These are phyloP conservation scores for Chironomus tentans DNA, from an alignment of 2,888 invertebrate genomes.

Conservation along the genomic window DNA sequence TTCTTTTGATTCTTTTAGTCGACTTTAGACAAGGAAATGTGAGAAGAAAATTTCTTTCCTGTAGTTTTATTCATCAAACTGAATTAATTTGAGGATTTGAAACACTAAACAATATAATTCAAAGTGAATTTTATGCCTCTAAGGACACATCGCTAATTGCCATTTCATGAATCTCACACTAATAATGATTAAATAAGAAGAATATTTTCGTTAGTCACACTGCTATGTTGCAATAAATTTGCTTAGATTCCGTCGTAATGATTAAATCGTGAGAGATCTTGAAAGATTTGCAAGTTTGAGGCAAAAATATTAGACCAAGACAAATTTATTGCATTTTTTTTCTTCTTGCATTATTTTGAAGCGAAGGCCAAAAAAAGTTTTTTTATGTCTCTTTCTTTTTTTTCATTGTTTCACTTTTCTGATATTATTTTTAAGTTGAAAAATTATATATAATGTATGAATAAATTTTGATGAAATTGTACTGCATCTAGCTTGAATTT, in stretches of 20 bases:
- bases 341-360: background rate
- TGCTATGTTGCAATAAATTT: background rate
- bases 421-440: background rate
- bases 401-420: slow-evolving; percentile 2
- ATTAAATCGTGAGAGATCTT: background rate
- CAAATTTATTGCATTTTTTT: slow-evolving; percentile 4
- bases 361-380: slow-evolving; percentile 1
- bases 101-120: background rate
- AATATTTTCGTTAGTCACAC: background rate
- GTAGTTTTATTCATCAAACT: too few relatives aligned
- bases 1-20: too few relatives aligned
- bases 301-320: slow-evolving; percentile 10
- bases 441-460: background rate
- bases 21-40: too few relatives aligned
- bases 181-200: background rate
- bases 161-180: background rate
- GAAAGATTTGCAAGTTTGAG: slow-evolving; percentile 1
- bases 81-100: background rate
- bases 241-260: background rate
- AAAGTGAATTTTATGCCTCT: background rate
- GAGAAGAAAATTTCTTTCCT: too few relatives aligned
- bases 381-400: background rate
- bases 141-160: background rate
- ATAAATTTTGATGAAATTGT: slow-evolving; percentile 15
- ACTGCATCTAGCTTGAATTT: slow-evolving; percentile 7